These are phyloP conservation scores for Dasysyrphus albostriatus DNA, from an alignment of 2,888 invertebrate species.

Conservation along the genomic window DNA sequence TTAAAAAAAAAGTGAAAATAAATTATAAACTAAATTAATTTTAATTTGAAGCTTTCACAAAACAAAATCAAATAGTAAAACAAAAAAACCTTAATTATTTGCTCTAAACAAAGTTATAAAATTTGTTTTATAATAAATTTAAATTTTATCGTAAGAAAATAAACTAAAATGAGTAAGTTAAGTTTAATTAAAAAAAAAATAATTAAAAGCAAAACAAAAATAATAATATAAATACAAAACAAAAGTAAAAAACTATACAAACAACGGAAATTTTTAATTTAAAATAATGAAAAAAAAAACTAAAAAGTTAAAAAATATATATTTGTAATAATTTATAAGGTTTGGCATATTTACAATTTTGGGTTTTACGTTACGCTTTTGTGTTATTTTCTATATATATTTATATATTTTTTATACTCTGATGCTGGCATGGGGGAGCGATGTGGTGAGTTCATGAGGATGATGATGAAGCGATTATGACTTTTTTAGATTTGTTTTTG, in stretches of 20 bases:
- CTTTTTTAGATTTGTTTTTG: constrained; percentile 9
- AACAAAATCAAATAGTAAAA: constrained; percentile 40
- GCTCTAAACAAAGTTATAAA: constrained; percentile 72
- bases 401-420: constrained; percentile 56
- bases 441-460: constrained; percentile 67
- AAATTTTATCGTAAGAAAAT: constrained; percentile 15
- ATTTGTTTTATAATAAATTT: constrained; percentile 73
- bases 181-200: constrained; percentile 9
- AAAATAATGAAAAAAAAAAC: constrained; percentile 43
- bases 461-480: constrained; percentile 72
- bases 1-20: neutral
- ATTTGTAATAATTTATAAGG: constrained; percentile 32
- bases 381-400: constrained; percentile 71
- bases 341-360: constrained; percentile 72
- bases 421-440: constrained; percentile 67
- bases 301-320: constrained; percentile 22
- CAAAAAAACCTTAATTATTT: constrained; percentile 49
- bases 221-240: constrained; percentile 22
- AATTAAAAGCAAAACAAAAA: constrained; percentile 62
- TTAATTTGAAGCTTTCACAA: constrained; percentile 20
- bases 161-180: constrained; percentile 59
- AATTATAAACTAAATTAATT: constrained; percentile 35
- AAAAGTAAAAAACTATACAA: constrained; percentile 60
- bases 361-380: constrained; percentile 70
- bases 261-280: constrained; percentile 26